These are phyloP conservation scores for Mustela nigripes DNA, from an alignment of 2,113 vertebrate species.

Conservation along the genomic window DNA sequence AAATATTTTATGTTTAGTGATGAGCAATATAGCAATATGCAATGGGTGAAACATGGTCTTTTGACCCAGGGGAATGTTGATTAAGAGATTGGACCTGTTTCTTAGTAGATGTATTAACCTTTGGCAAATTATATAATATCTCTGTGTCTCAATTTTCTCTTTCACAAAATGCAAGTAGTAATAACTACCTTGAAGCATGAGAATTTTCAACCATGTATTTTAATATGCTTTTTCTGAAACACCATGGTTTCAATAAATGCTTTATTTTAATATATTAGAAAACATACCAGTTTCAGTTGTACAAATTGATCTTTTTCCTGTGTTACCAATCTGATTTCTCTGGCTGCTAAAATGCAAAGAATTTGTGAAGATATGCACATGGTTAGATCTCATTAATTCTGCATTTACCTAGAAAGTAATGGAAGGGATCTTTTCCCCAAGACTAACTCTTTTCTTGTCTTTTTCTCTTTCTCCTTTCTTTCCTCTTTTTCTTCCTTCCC, in stretches of 20 bases:
- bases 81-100: not conserved
- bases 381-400: constrained; percentile 20
- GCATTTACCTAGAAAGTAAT: not conserved
- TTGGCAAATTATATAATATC: not conserved
- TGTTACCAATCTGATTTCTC: constrained; percentile 1
- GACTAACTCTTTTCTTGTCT: not conserved
- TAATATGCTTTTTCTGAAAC: not conserved
- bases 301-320: not conserved
- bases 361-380: not conserved
- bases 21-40: not conserved
- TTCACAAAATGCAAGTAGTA: not conserved
- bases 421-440: not conserved
- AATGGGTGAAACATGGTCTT: not conserved
- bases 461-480: not conserved
- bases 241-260: not conserved
- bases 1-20: not conserved
- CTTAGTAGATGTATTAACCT: not conserved
- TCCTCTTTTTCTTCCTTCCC: not conserved
- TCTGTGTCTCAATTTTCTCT: not conserved
- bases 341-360: not conserved
- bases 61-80: not conserved
- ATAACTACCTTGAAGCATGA: not conserved
- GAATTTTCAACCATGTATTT: not conserved
- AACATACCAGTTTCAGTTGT: not conserved
- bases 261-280: not conserved